These are phyloP conservation scores for Esox niger DNA, from an alignment of 2,113 vertebrate genomes.

Conservation along the genomic window DNA sequence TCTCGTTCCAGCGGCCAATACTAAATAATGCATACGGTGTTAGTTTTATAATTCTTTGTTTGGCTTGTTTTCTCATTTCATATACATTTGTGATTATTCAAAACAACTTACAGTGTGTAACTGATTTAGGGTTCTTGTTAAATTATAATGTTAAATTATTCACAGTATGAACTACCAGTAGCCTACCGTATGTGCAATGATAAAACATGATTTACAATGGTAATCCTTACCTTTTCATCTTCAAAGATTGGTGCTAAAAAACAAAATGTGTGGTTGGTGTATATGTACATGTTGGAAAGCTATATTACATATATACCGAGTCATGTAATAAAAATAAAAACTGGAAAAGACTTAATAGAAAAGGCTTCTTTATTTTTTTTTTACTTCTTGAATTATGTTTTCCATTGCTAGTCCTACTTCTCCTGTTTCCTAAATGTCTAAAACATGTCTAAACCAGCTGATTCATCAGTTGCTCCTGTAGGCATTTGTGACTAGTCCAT, in stretches of 20 bases:
- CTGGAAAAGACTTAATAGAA: constrained; percentile 65
- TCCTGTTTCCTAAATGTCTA: background rate
- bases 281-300: constrained; percentile 58
- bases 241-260: constrained; percentile 3
- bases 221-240: constrained; percentile 29
- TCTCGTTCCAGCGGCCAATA: constrained; percentile 4
- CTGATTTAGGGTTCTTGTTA: constrained; percentile 25
- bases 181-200: constrained; percentile 14
- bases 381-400: background rate
- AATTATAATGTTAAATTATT: constrained; percentile 71
- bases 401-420: background rate
- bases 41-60: constrained; percentile 1
- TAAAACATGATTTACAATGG: constrained; percentile 21
- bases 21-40: background rate
- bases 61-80: background rate
- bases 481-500: too few relatives aligned
- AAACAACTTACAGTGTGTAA: constrained; percentile 16
- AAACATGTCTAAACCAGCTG: background rate
- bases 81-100: constrained; percentile 12
- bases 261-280: constrained; percentile 29
- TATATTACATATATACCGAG: constrained; percentile 66
- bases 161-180: constrained; percentile 30
- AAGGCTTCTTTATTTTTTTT: constrained; percentile 24
- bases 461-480: background rate
- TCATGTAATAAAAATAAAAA: constrained; percentile 68